These are phyloP conservation scores for Fistularia commersonii DNA, from an alignment of 2,797 vertebrate species.

Conservation along the genomic window DNA sequence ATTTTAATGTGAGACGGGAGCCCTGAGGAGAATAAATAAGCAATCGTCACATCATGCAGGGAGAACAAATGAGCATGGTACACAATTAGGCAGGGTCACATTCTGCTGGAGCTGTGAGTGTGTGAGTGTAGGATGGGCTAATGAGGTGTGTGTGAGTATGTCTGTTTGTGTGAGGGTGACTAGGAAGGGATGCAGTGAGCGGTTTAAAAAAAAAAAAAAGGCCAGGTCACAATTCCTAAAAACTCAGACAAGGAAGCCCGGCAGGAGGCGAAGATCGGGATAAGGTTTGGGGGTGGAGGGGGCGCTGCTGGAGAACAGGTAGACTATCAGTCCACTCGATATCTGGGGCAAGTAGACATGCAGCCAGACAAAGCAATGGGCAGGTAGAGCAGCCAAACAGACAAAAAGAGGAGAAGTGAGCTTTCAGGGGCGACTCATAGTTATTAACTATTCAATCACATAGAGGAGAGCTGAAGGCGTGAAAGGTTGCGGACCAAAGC, in stretches of 20 bases:
- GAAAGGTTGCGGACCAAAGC: constrained; percentile 81
- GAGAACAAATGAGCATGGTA: constrained; percentile 79
- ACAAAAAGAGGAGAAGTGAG: constrained; percentile 61
- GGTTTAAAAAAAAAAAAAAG: constrained; percentile 8
- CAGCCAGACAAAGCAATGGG: constrained; percentile 52
- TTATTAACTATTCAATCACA: constrained; percentile 85
- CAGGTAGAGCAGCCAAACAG: constrained; percentile 60
- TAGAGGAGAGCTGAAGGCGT: constrained; percentile 78
- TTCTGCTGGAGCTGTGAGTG: constrained; percentile 69
- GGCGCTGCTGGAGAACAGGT: constrained; percentile 41
- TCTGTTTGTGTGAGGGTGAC: constrained; percentile 15
- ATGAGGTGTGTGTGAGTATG: constrained; percentile 66
- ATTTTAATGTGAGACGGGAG: constrained; percentile 77
- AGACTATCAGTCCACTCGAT: constrained; percentile 53
- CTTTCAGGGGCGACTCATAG: constrained; percentile 78
- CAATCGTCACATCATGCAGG: constrained; percentile 78
- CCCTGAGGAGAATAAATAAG: constrained; percentile 82
- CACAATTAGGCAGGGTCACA: constrained; percentile 82
- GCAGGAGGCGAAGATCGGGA: constrained; percentile 52
- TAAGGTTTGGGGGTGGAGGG: constrained; percentile 4
- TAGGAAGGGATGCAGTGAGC: constrained; percentile 5
- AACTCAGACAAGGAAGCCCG: constrained; percentile 39
- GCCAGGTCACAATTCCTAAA: background rate
- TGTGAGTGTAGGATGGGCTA: constrained; percentile 68
- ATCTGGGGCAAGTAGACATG: constrained; percentile 54